phyloP scores from a whole-genome alignment of 1,140 invertebrate genomes.

The Trichoplusia ni region DNA sequence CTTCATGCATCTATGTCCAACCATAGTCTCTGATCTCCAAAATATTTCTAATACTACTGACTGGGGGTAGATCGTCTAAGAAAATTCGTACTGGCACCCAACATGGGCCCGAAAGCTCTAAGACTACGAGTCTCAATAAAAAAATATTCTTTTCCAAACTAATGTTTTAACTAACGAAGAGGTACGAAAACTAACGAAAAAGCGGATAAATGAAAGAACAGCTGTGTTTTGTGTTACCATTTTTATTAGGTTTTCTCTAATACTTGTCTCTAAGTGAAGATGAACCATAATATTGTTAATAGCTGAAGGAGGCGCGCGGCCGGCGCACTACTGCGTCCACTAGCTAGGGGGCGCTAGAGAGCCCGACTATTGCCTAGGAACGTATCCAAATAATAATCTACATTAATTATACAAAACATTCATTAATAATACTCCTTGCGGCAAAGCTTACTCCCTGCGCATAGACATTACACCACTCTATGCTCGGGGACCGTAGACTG shows the following conservation, averaged over 20 bases:
- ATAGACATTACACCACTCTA: slow-evolving; percentile 15
- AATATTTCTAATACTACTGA: slow-evolving; percentile 22
- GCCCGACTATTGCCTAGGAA: slow-evolving; percentile 39
- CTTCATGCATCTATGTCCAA: slow-evolving; percentile 67
- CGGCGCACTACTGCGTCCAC: slow-evolving; percentile 61
- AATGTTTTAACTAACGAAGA: slow-evolving; percentile 49
- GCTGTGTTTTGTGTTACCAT: slow-evolving; percentile 76
- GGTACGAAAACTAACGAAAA: slow-evolving; percentile 57
- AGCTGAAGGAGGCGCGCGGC: slow-evolving; percentile 71
- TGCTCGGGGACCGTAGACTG: slow-evolving; percentile 25
- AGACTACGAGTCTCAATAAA: slow-evolving; percentile 52
- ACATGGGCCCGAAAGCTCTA: slow-evolving; percentile 58
- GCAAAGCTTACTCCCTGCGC: slow-evolving; percentile 31
- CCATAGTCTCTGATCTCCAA: slow-evolving; percentile 27
- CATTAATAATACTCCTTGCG: slow-evolving; percentile 41
- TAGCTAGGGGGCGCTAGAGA: slow-evolving; percentile 54
- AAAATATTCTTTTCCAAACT: slow-evolving; percentile 41
- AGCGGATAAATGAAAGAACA: slow-evolving; percentile 78
- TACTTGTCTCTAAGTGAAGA: slow-evolving; percentile 74
- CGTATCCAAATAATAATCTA: slow-evolving; percentile 32
- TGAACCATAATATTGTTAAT: slow-evolving; percentile 67
- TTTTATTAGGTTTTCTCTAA: slow-evolving; percentile 70
- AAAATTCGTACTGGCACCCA: slow-evolving; percentile 56
- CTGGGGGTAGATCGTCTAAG: slow-evolving; percentile 23
- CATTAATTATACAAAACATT: slow-evolving; percentile 63